These are phyloP conservation scores for Aphidius gifuensis DNA, from an alignment of 1,140 invertebrate genomes.

Conservation along the genomic window DNA sequence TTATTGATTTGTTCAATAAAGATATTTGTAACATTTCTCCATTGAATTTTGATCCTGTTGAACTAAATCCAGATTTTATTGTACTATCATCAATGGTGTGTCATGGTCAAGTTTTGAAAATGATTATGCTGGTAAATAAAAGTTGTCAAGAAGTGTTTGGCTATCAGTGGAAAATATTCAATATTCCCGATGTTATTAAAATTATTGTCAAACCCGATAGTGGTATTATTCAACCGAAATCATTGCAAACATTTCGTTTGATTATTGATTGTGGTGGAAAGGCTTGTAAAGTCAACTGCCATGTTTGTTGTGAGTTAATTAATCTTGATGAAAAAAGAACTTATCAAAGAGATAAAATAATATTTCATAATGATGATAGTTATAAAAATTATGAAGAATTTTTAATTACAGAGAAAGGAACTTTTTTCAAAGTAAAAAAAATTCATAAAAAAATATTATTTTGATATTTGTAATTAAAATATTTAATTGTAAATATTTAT, in stretches of 20 bases:
- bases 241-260: slow-evolving; percentile 34
- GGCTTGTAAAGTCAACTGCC: slow-evolving; percentile 31
- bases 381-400: too few species aligned
- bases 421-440: too few species aligned
- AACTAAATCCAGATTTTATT: slow-evolving; percentile 34
- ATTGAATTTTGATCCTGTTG: slow-evolving; percentile 25
- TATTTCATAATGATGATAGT: too few species aligned
- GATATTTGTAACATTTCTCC: too few species aligned
- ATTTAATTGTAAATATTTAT: too few species aligned
- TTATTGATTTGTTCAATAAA: too few species aligned
- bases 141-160: slow-evolving; percentile 32
- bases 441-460: too few species aligned
- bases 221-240: slow-evolving; percentile 36
- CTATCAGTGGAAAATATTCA: slow-evolving; percentile 39
- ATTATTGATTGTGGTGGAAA: slow-evolving; percentile 25
- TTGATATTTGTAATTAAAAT: too few species aligned
- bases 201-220: slow-evolving; percentile 19
- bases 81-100: slow-evolving; percentile 27
- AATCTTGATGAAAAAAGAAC: slow-evolving; percentile 34
- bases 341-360: slow-evolving; percentile 29
- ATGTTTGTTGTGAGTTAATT: slow-evolving; percentile 38
- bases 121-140: slow-evolving; percentile 39
- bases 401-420: too few species aligned
- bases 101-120: slow-evolving; percentile 26
- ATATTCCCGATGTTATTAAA: slow-evolving; percentile 29